A percentile compares a stretch with the other conserved stretches of the same genome.
Evolutionary conservation across 2,797 vertebrate genomes (phyloP).

Genomic region (Gymnopithys bicolor): DNA sequence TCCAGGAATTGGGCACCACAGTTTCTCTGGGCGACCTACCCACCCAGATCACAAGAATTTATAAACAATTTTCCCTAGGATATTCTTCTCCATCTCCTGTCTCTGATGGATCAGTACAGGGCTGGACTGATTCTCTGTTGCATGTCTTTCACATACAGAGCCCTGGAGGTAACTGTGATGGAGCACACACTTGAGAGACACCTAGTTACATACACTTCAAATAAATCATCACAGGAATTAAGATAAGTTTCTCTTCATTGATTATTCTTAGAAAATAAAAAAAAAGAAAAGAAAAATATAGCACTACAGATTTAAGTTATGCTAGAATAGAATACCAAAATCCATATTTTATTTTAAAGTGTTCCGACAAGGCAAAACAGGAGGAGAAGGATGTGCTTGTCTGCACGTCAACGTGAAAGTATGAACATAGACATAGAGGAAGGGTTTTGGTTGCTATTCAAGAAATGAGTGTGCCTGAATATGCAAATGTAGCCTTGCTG

Average conservation of each 20-base stretch:
- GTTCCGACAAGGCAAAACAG: not conserved
- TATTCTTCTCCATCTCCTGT: not conserved
- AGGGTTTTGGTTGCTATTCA: not conserved
- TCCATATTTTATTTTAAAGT: not conserved
- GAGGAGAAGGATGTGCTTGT: not conserved
- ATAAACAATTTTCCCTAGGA: not conserved
- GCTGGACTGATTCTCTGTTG: not conserved
- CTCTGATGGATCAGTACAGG: not conserved
- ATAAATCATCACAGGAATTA: not conserved
- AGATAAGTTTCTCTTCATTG: rapidly evolving
- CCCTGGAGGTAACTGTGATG: not conserved
- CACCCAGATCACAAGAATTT: not conserved
- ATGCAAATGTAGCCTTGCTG: not conserved
- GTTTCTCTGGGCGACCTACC: too few species aligned
- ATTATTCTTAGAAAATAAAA: not conserved
- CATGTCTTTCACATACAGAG: not conserved
- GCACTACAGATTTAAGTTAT: not conserved
- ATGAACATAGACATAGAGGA: not conserved
- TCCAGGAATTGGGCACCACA: not conserved
- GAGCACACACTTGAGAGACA: not conserved
- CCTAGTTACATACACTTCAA: not conserved
- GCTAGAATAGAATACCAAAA: not conserved
- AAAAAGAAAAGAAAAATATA: not conserved
- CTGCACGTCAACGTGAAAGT: rapidly evolving
- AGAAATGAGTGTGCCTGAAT: not conserved